phyloP scores from a whole-genome alignment of 1,140 invertebrate genomes.

The Rhopalosiphum maidis region DNA sequence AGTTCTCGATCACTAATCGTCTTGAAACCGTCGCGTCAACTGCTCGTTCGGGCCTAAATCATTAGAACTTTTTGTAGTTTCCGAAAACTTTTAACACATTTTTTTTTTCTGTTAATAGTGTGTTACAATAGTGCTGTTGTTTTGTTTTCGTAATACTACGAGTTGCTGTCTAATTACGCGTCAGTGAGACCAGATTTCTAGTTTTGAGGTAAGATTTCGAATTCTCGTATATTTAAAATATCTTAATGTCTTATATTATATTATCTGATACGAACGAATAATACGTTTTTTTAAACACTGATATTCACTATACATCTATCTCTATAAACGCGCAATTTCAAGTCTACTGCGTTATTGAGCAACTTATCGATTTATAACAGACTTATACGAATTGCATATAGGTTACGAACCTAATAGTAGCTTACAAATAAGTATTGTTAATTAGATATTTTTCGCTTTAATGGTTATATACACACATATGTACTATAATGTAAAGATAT shows the following conservation, averaged over 20 bases:
- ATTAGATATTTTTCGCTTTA: neutral
- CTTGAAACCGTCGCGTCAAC: constrained; percentile 57
- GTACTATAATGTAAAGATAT: no score
- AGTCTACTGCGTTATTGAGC: neutral
- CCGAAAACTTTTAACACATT: neutral
- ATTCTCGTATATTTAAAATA: neutral
- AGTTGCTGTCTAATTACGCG: neutral
- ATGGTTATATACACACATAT: neutral
- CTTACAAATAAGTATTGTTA: neutral
- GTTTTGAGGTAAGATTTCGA: neutral
- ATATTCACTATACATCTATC: neutral
- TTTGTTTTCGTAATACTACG: neutral
- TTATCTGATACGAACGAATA: neutral
- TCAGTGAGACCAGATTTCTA: neutral
- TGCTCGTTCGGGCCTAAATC: constrained; percentile 33
- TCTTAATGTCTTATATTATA: neutral
- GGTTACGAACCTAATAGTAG: neutral
- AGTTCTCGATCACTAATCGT: constrained; percentile 53
- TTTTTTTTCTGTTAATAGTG: neutral
- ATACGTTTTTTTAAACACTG: neutral
- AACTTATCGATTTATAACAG: neutral
- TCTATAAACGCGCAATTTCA: neutral
- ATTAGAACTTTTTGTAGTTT: neutral
- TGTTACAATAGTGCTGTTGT: constrained; percentile 12
- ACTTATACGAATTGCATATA: neutral